Evolutionary conservation across 2,113 vertebrate genomes (phyloP).

Genomic region (Stegastes partitus): DNA sequence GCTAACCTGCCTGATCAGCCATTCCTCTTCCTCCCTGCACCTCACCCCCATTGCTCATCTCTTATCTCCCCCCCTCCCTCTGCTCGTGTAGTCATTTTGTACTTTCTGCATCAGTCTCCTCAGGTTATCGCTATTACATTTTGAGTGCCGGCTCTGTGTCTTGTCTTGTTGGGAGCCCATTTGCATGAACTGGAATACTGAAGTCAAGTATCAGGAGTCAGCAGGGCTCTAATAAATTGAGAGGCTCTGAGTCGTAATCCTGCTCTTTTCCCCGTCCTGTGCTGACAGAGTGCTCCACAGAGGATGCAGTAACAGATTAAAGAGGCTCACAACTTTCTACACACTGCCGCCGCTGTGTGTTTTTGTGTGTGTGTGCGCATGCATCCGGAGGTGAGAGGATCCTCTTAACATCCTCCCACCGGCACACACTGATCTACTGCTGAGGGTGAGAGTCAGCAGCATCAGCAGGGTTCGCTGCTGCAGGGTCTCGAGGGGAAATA

Average conservation of each 20-base stretch:
- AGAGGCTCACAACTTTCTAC: slow-evolving; percentile 47
- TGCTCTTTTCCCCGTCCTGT: slow-evolving; percentile 42
- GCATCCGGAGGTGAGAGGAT: slow-evolving; percentile 43
- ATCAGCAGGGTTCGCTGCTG: slow-evolving; percentile 14
- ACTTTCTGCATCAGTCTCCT: slow-evolving; percentile 23
- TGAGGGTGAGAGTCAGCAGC: slow-evolving; percentile 34
- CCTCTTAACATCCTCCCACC: slow-evolving; percentile 53
- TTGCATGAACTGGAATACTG: slow-evolving; percentile 54
- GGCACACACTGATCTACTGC: slow-evolving; percentile 38
- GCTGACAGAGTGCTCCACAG: slow-evolving; percentile 61
- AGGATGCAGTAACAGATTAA: slow-evolving; percentile 67
- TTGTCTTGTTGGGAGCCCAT: slow-evolving; percentile 28
- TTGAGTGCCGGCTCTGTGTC: slow-evolving; percentile 4
- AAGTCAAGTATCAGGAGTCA: slow-evolving; percentile 57
- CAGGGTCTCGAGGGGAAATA: slow-evolving; percentile 5
- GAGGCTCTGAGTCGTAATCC: slow-evolving; percentile 61
- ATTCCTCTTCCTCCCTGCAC: not conserved
- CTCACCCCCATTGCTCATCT: not conserved
- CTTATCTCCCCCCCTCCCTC: not conserved
- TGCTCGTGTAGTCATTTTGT: slow-evolving; percentile 3
- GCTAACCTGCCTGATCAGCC: slow-evolving; percentile 20
- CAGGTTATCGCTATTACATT: slow-evolving; percentile 32
- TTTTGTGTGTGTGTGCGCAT: slow-evolving; percentile 13
- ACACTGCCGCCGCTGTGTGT: slow-evolving; percentile 7
- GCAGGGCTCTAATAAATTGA: slow-evolving; percentile 60